phyloP scores from a whole-genome alignment of 1,140 invertebrate species.

The Ooceraea biroi region DNA sequence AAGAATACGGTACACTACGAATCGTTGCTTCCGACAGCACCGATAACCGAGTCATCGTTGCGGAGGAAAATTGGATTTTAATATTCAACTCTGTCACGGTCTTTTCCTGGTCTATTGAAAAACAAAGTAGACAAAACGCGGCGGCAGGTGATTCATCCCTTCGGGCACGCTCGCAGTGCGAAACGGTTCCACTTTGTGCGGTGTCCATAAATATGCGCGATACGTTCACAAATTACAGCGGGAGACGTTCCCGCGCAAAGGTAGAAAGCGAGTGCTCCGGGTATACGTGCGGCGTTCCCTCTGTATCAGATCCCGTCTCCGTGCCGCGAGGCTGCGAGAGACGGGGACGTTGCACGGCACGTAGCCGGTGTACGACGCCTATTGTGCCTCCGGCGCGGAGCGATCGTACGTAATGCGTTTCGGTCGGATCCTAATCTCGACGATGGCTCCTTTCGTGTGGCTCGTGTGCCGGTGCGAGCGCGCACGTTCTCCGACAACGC shows the following conservation, averaged over 20 bases:
- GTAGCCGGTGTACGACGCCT: conserved; percentile 24
- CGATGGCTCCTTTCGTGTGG: conserved; percentile 53
- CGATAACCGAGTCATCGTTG: too few species aligned
- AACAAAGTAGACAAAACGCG: not conserved
- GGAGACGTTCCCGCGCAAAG: conserved; percentile 45
- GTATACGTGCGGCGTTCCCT: conserved; percentile 32
- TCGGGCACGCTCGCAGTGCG: conserved; percentile 25
- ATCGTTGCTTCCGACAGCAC: too few species aligned
- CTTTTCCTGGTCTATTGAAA: too few species aligned
- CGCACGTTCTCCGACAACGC: conserved; percentile 47
- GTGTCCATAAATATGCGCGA: conserved; percentile 54
- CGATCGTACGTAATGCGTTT: conserved; percentile 58
- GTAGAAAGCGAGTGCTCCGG: conserved; percentile 54
- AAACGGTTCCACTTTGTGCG: conserved; percentile 46
- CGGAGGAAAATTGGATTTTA: too few species aligned
- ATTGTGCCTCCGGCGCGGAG: conserved; percentile 48
- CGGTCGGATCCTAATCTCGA: conserved; percentile 62
- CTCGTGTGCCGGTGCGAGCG: conserved; percentile 59
- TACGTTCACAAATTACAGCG: conserved; percentile 58
- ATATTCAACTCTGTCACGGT: too few species aligned
- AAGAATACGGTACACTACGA: too few species aligned
- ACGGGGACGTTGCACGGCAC: conserved; percentile 47
- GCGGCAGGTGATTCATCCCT: conserved; percentile 23
- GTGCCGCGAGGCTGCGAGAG: conserved; percentile 1
- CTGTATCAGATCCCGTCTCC: conserved; percentile 34